Percentiles rank a stretch among this genome's conserved stretches.
These are phyloP conservation scores for Echinometra lucunter DNA, from an alignment of 53 echinoderm and acorn worm genomes.

Conservation along the genomic window DNA sequence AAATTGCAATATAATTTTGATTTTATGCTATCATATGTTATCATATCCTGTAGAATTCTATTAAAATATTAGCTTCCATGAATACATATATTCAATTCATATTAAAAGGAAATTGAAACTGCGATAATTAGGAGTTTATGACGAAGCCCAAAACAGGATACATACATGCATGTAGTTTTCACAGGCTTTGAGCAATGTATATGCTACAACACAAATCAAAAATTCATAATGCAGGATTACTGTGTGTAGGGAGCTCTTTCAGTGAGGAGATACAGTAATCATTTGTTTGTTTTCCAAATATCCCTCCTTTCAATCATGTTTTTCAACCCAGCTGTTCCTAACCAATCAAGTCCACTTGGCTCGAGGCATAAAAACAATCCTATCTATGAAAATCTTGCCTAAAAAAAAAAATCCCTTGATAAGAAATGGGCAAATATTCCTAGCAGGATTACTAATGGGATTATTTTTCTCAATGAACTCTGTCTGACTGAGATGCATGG, in stretches of 20 bases:
- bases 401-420: neutral
- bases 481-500: neutral
- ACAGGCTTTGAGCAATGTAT: neutral
- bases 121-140: no score
- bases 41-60: no score
- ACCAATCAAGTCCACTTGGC: neutral
- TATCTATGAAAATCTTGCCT: neutral
- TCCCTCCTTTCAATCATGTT: neutral
- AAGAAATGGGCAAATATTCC: slow-evolving; percentile 19
- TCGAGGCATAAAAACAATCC: neutral
- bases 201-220: neutral
- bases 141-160: no score
- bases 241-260: neutral
- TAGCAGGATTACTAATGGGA: neutral
- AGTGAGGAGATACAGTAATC: neutral
- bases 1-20: no score
- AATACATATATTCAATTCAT: no score
- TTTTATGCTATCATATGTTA: no score
- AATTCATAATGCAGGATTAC: neutral
- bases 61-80: neutral
- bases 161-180: no score
- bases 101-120: no score
- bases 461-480: slow-evolving; percentile 38
- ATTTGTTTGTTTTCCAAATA: slow-evolving; percentile 28
- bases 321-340: slow-evolving; percentile 17